Conservation (phyloP, 2,113 vertebrate species). For the Octodon degus region DNA sequence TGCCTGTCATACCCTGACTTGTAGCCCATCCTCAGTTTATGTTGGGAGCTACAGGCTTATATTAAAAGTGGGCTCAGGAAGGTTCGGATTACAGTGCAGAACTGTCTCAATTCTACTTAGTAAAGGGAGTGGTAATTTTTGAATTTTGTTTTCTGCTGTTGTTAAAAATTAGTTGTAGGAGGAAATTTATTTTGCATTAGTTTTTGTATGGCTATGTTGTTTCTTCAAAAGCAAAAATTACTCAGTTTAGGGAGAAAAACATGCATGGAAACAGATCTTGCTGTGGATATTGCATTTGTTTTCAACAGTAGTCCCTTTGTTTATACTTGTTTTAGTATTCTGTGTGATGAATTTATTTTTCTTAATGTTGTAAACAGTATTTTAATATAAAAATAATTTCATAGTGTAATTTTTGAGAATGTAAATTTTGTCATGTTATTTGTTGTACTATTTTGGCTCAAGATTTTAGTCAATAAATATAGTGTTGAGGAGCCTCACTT, state of each 20-base stretch:
- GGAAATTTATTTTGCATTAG: slow-evolving; percentile 6
- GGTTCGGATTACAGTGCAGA: neutral
- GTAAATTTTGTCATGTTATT: slow-evolving; percentile 25
- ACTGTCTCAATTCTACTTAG: neutral
- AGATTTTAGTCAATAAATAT: slow-evolving; percentile 39
- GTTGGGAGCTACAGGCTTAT: neutral
- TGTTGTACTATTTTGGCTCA: slow-evolving; percentile 34
- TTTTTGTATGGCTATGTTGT: neutral
- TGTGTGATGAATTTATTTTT: slow-evolving; percentile 34
- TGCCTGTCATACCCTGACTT: neutral
- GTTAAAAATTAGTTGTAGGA: slow-evolving; percentile 54
- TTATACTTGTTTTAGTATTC: slow-evolving; percentile 43
- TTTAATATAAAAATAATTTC: slow-evolving; percentile 22
- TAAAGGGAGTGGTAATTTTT: slow-evolving; percentile 11
- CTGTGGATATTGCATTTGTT: slow-evolving; percentile 8
- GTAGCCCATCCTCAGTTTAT: slow-evolving; percentile 13
- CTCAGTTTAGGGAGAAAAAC: slow-evolving; percentile 50
- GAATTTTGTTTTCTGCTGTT: neutral
- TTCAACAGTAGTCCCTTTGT: neutral
- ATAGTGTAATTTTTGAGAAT: slow-evolving; percentile 31
- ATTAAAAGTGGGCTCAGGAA: slow-evolving; percentile 44
- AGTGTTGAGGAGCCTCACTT: slow-evolving; percentile 21
- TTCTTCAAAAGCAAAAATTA: slow-evolving; percentile 28
- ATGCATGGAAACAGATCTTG: neutral
- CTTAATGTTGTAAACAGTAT: slow-evolving; percentile 40